These are phyloP conservation scores for Synanthedon myopaeformis DNA, from an alignment of 2,888 invertebrate genomes.

Conservation along the genomic window DNA sequence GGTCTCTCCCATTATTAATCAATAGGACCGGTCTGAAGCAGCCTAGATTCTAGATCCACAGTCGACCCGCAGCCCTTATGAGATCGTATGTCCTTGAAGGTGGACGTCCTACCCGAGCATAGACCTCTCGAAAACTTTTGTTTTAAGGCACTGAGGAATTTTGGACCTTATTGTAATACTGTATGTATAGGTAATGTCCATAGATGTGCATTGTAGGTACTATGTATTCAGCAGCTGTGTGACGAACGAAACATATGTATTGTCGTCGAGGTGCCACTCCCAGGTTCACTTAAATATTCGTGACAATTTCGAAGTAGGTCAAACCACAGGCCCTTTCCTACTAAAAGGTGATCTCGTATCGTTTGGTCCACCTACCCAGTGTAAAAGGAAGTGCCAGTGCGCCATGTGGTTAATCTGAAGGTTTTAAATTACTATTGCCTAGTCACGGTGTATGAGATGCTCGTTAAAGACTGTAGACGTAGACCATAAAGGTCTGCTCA, in stretches of 20 bases:
- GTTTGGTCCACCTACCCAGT: background rate
- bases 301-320: slow-evolving; percentile 41
- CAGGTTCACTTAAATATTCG: slow-evolving; percentile 44
- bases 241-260: slow-evolving; percentile 28
- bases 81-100: too few species aligned
- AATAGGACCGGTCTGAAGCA: too few species aligned
- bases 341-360: background rate
- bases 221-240: slow-evolving; percentile 4
- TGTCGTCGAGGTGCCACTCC: slow-evolving; percentile 46
- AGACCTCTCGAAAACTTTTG: too few species aligned
- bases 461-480: background rate
- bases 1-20: too few species aligned
- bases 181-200: too few species aligned
- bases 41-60: too few species aligned
- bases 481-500: slow-evolving; percentile 23
- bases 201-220: background rate
- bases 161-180: too few species aligned
- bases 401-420: background rate
- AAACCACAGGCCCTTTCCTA: slow-evolving; percentile 18
- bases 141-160: too few species aligned
- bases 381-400: background rate
- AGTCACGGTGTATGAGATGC: background rate
- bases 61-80: too few species aligned
- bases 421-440: background rate
- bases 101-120: too few species aligned